Conservation (phyloP, 2,113 vertebrate genomes). For the Seriola rivoliana region DNA sequence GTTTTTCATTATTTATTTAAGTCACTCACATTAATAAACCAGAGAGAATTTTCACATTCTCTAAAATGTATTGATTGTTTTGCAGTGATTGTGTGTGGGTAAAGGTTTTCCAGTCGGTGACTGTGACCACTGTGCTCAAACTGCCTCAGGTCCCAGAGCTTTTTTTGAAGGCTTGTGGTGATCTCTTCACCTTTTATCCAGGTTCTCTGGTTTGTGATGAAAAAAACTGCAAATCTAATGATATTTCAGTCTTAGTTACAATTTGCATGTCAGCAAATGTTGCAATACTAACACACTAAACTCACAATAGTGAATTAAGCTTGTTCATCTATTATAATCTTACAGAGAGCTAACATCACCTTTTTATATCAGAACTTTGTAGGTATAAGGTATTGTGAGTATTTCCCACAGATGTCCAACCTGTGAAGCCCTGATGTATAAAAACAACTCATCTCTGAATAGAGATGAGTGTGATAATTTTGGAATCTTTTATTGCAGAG, state of each 20-base stretch:
- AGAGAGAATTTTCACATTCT: no score
- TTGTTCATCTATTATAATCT: not conserved
- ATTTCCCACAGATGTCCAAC: not conserved
- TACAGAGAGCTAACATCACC: not conserved
- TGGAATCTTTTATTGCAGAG: no score
- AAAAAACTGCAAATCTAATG: not conserved
- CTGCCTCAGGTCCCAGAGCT: no score
- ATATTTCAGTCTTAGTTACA: no score
- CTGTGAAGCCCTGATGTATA: not conserved
- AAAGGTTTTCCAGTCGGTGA: not conserved
- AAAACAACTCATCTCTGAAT: conserved; percentile 3
- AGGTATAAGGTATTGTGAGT: not conserved
- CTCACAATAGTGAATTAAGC: not conserved
- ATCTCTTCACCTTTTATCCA: not conserved
- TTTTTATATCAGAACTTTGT: not conserved
- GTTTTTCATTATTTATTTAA: no score
- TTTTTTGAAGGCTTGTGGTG: not conserved
- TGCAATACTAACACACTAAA: not conserved
- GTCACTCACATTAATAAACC: no score
- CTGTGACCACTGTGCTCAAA: not conserved
- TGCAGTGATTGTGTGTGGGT: not conserved
- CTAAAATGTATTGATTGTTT: not conserved
- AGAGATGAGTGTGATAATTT: not conserved
- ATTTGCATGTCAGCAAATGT: not conserved
- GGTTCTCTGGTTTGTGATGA: not conserved